Conservation (phyloP, 1,140 invertebrate genomes). For the Venturia canescens region DNA sequence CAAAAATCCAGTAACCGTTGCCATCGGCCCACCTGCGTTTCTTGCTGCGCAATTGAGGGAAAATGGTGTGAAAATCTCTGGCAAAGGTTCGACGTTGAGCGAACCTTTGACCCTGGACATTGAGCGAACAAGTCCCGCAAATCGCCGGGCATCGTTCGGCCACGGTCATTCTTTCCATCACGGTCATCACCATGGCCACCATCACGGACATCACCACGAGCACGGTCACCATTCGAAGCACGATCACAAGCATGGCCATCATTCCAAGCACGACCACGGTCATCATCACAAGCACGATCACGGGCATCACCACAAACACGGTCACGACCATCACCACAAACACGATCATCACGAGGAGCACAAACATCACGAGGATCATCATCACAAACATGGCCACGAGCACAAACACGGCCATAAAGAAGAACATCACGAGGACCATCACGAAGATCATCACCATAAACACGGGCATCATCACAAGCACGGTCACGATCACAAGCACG, state of each 20-base stretch:
- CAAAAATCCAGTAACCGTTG: slow-evolving; percentile 5
- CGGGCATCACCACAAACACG: slow-evolving; percentile 55
- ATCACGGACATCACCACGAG: slow-evolving; percentile 67
- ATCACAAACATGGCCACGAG: slow-evolving; percentile 65
- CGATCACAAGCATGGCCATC: slow-evolving; percentile 55
- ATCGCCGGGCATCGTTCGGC: slow-evolving; percentile 34
- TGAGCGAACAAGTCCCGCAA: slow-evolving; percentile 43
- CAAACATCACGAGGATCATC: slow-evolving; percentile 24
- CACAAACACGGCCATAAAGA: slow-evolving; percentile 69
- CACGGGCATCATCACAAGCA: slow-evolving; percentile 52
- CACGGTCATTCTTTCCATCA: slow-evolving; percentile 55
- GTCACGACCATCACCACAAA: slow-evolving; percentile 68
- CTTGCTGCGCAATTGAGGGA: slow-evolving; percentile 16
- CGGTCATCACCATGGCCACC: slow-evolving; percentile 70
- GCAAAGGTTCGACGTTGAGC: background rate
- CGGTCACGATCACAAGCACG: slow-evolving; percentile 46
- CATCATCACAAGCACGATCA: slow-evolving; percentile 64
- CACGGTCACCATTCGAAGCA: slow-evolving; percentile 56
- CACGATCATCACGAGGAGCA: slow-evolving; percentile 64
- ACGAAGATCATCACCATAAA: slow-evolving; percentile 55
- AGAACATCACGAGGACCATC: slow-evolving; percentile 65
- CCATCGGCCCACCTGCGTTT: slow-evolving; percentile 1
- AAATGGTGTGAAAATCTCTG: slow-evolving; percentile 21
- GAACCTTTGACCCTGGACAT: slow-evolving; percentile 18
- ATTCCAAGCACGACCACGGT: slow-evolving; percentile 62